Evolutionary conservation across 2,797 vertebrate genomes (phyloP).

Genomic region (Trachops cirrhosus): DNA sequence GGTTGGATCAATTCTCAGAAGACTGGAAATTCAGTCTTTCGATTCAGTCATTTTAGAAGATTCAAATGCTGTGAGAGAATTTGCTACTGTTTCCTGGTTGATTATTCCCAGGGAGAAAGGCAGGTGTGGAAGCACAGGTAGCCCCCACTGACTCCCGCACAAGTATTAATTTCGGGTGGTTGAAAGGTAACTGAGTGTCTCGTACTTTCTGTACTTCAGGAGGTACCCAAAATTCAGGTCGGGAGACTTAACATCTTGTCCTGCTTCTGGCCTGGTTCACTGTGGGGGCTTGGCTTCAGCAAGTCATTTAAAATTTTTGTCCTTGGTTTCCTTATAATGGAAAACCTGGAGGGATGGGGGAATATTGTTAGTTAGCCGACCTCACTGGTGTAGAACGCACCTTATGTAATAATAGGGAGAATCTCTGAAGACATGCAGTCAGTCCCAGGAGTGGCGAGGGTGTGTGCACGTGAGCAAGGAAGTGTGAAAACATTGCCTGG

Average conservation of each 20-base stretch:
- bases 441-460: neutral
- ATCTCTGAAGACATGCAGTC: neutral
- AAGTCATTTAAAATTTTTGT: neutral
- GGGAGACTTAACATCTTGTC: neutral
- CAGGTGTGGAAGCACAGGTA: neutral
- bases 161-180: neutral
- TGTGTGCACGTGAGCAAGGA: neutral
- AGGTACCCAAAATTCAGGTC: neutral
- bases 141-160: neutral
- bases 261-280: neutral
- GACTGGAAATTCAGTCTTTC: neutral
- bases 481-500: neutral
- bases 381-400: neutral
- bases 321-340: neutral
- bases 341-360: neutral
- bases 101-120: neutral
- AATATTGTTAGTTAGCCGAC: neutral
- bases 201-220: neutral
- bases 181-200: neutral
- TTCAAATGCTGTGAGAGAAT: neutral
- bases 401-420: neutral
- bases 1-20: neutral
- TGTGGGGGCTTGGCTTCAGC: neutral
- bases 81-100: neutral
- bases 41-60: slow-evolving; percentile 28